Evolutionary conservation across 2,797 vertebrate species (phyloP).

Genomic region (Gobio occitaniae): DNA sequence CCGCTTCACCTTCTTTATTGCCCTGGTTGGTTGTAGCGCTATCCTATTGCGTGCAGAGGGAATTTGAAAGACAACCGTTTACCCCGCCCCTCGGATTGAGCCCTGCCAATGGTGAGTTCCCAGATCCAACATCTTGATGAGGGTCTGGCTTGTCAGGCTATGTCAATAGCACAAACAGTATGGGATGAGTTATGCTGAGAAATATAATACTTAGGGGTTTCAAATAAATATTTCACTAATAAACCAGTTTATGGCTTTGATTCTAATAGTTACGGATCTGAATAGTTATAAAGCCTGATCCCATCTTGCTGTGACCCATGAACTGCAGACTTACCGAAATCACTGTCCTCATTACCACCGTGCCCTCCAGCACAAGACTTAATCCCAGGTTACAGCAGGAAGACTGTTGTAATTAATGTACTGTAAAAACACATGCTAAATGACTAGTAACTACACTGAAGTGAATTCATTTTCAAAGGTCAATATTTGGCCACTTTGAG

Average conservation of each 20-base stretch:
- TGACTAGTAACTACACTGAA: neutral
- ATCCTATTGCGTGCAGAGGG: no score
- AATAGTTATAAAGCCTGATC: conserved; percentile 1
- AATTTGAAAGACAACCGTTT: no score
- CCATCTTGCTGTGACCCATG: conserved; percentile 14
- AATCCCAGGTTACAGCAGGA: conserved; percentile 13
- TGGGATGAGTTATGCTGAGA: neutral
- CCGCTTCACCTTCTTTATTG: no score
- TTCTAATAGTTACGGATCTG: neutral
- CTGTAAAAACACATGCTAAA: conserved; percentile 21
- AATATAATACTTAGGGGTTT: neutral
- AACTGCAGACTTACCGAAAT: conserved; percentile 28
- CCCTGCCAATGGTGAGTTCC: no score
- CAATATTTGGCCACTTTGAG: neutral
- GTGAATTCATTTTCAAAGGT: neutral
- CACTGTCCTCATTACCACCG: conserved; percentile 7
- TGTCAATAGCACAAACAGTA: neutral
- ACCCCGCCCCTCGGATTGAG: no score
- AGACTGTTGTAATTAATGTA: conserved; percentile 17
- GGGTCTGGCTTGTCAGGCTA: neutral
- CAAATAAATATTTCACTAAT: neutral
- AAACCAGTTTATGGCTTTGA: conserved; percentile 4
- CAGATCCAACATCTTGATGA: no score
- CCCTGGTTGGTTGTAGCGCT: no score
- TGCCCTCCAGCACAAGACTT: conserved; percentile 1